Percentiles rank a stretch among this genome's conserved stretches.
Conservation (phyloP, 53 echinoderm and acorn worm species). For the Glandiceps talaboti region DNA sequence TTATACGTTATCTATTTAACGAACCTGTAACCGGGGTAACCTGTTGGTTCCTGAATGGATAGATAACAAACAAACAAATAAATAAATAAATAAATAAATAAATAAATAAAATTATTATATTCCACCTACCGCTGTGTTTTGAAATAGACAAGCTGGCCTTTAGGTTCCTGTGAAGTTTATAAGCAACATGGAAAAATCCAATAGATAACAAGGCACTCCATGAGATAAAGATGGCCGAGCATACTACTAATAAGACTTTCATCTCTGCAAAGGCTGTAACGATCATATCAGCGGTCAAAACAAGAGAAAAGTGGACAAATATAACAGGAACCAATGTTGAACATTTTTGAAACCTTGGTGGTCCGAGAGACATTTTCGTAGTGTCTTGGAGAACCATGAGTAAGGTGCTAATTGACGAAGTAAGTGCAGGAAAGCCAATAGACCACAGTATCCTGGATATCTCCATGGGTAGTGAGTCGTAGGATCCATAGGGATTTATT, state of each 20-base stretch:
- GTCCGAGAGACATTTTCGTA: slow-evolving; percentile 69
- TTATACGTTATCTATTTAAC: too few species aligned
- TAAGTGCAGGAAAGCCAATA: slow-evolving; percentile 69
- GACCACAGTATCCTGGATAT: slow-evolving; percentile 76
- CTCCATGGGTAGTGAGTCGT: slow-evolving; percentile 24
- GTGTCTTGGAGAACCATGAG: slow-evolving; percentile 77
- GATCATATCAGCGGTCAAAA: slow-evolving; percentile 57
- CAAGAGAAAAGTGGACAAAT: slow-evolving; percentile 47
- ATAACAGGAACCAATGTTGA: slow-evolving; percentile 38
- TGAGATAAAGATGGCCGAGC: slow-evolving; percentile 58
- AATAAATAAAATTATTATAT: too few species aligned
- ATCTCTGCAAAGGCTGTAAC: slow-evolving; percentile 40
- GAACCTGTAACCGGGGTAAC: too few species aligned
- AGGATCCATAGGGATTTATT: slow-evolving; percentile 69
- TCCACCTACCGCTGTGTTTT: background rate
- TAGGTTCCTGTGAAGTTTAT: slow-evolving; percentile 61
- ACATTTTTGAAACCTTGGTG: slow-evolving; percentile 71
- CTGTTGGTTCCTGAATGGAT: too few species aligned
- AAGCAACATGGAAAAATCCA: slow-evolving; percentile 59
- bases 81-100: too few species aligned
- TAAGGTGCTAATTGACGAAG: slow-evolving; percentile 59
- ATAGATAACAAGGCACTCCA: slow-evolving; percentile 51
- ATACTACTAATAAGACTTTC: slow-evolving; percentile 43
- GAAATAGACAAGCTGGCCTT: slow-evolving; percentile 27
- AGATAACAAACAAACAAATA: too few species aligned